Evolutionary conservation across 23 tunicate genomes (phyloP), one percentile per base, ranked within the genome.

Genomic region (Phallusia fumigata): DNA sequence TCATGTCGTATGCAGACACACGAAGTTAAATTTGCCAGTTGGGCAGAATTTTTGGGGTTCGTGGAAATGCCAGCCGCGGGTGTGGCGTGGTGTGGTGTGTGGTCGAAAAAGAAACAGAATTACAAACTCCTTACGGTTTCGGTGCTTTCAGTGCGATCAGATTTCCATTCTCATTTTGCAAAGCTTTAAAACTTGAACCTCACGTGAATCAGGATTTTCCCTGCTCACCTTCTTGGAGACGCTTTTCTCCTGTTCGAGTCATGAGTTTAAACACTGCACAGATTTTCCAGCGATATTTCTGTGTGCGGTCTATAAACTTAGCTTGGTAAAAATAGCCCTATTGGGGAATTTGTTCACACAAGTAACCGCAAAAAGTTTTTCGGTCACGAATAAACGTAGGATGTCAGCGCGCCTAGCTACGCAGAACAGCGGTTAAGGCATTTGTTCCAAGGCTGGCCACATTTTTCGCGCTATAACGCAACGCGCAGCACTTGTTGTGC

Each of bases 181-280:
- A 58, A 58, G 16, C 69, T 58, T 24, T 58, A 24, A 51, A 58
- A 58, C 28, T 58, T 16, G 16, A 58, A 22, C 69, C 69, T 1
- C 5, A 58, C 15, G 16, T 58, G 69, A 16, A 1, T 21, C 3
- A 8, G 69, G 69, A 24, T 58, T 58, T 58, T 58, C 69, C 69
- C 69, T 11, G 13, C 28, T 16, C 69, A 58, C 69, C 69, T 58
- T 22, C 13, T 13, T 8, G 2, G 69, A 6, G 15, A 1, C 16
- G 69, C 26, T 3, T 58, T 58, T 58, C 69, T 58, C 69, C 69
- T 58, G 13, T 58, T 58, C 69, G 69, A 58, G 28, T 58, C 69
- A 24, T 51, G 15, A 21, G 69, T 58, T 58, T 24, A 21, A 2
- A 58, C 28, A 58, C 16, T 21, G 16, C 28, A 22, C 69, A 40